Percentiles rank a stretch among this genome's conserved stretches.
Conservation (phyloP, 1,140 invertebrate genomes). For the Drosophila erecta region DNA sequence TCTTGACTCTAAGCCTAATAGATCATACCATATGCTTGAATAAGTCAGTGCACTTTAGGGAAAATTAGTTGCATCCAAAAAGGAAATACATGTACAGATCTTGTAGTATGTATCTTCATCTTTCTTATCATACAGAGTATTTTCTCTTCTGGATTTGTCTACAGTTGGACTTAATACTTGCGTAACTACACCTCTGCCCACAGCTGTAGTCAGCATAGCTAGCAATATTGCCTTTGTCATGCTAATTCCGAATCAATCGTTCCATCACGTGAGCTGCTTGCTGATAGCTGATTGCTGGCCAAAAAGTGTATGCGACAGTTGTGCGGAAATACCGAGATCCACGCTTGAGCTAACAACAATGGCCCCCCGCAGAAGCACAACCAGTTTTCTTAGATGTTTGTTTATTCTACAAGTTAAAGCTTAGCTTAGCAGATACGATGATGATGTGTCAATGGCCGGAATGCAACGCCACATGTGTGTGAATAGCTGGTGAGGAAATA, state of each 20-base stretch:
- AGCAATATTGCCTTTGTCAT: slow-evolving; percentile 29
- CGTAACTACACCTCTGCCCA: neutral
- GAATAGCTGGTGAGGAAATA: slow-evolving; percentile 54
- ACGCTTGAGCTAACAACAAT: slow-evolving; percentile 37
- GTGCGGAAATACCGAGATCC: slow-evolving; percentile 51
- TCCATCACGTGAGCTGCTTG: slow-evolving; percentile 61
- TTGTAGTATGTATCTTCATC: neutral
- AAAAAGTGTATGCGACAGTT: slow-evolving; percentile 47
- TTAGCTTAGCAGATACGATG: slow-evolving; percentile 57
- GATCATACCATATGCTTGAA: neutral
- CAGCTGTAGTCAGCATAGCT: neutral
- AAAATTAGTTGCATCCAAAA: neutral
- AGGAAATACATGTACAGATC: too few species aligned
- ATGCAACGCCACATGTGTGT: slow-evolving; percentile 21
- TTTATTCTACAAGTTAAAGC: slow-evolving; percentile 56
- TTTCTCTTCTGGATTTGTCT: too few species aligned
- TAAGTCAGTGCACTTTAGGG: neutral
- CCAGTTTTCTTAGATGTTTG: slow-evolving; percentile 43
- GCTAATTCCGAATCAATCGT: slow-evolving; percentile 39
- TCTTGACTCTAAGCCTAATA: neutral
- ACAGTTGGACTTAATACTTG: too few species aligned
- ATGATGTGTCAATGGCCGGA: slow-evolving; percentile 45
- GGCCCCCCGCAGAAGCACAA: slow-evolving; percentile 17
- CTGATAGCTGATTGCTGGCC: slow-evolving; percentile 33
- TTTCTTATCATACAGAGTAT: too few species aligned